Base-by-base conservation (phyloP, 1,140 invertebrate species). In the Hydropsyche tenuis region DNA sequence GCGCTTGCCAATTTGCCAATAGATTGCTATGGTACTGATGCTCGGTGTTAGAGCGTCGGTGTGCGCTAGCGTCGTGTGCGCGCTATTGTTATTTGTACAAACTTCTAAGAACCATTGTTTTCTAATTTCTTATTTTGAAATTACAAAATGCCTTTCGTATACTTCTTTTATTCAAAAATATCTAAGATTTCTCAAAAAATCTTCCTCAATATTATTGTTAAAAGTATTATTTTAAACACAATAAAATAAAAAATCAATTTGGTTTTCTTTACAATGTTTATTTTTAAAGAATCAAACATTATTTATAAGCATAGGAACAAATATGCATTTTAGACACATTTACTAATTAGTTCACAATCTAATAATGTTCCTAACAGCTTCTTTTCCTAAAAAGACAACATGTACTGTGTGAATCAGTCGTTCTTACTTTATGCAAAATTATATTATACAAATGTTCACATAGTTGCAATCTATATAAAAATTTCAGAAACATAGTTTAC, bases 281-380 rank as follows among this genome's bases (percentile, higher is more conserved):
- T 76, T 76, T 76, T 71, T 64, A 76, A 76, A 71, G 69, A 72
- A 72, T 76, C 72, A 76, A 76, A 76, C 72, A 76, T 76, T 76
- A 53, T 53, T 76, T 51, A 70, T 76, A 76, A 76, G 75, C 75
- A 76, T 76, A 76, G 75, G 75, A 76, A 74, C 75, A 76, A 70
- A 72, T 43, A 75, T 76, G 72, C 62, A 73, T 73, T 73, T 37
- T 76, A 76, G 69, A 76, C 72, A 73, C 75, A 73, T 70, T 68
- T 73, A 76, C 75, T 73, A 73, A 66, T 4, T 72, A 73, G 69
- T 63, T 72, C 45, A 72, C 69, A 68, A 65, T 60, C 22, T 60
- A 60, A 60, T 72, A 73, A 69, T 72, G 69, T 73, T 68, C 68
- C 75, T 76, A 76, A 68, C 27, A 46, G 68, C 48, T 73, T 74